Evolutionary conservation across 2,888 invertebrate genomes (phyloP).

Genomic region (Sesia apiformis): DNA sequence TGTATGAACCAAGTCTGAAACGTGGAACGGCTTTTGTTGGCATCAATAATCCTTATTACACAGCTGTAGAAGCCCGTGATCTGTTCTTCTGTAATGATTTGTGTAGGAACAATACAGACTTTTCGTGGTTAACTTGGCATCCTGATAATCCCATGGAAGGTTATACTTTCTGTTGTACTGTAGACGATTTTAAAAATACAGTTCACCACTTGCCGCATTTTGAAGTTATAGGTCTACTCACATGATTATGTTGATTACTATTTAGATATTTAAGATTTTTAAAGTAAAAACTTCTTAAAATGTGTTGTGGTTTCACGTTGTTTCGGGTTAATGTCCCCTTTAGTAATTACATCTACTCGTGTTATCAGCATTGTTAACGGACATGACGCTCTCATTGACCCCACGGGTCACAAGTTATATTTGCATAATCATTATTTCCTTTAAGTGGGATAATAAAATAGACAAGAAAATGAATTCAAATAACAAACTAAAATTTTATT

Average conservation of each 20-base stretch:
- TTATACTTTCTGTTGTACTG: slow-evolving; percentile 75
- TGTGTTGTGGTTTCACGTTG: not conserved
- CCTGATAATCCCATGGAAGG: slow-evolving; percentile 61
- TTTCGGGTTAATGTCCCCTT: not conserved
- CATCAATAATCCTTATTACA: slow-evolving; percentile 76
- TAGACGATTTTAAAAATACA: slow-evolving; percentile 64
- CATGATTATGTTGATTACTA: not conserved
- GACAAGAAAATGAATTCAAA: too few species aligned
- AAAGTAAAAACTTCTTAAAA: not conserved
- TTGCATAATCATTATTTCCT: too few species aligned
- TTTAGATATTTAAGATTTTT: not conserved
- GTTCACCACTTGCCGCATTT: slow-evolving; percentile 74
- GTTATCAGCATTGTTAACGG: slow-evolving; percentile 3
- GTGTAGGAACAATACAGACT: slow-evolving; percentile 57
- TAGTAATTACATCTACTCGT: not conserved
- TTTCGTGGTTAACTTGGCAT: slow-evolving; percentile 76
- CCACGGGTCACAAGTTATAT: not conserved
- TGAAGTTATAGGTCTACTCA: slow-evolving; percentile 46
- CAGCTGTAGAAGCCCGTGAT: slow-evolving; percentile 26
- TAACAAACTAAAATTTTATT: too few species aligned
- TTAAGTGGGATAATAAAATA: too few species aligned
- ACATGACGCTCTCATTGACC: not conserved
- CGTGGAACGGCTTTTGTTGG: slow-evolving; percentile 75
- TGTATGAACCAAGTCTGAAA: slow-evolving; percentile 63
- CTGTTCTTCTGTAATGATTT: slow-evolving; percentile 65